These are phyloP conservation scores for Panurus biarmicus DNA, from an alignment of 2,113 vertebrate genomes.

Conservation along the genomic window DNA sequence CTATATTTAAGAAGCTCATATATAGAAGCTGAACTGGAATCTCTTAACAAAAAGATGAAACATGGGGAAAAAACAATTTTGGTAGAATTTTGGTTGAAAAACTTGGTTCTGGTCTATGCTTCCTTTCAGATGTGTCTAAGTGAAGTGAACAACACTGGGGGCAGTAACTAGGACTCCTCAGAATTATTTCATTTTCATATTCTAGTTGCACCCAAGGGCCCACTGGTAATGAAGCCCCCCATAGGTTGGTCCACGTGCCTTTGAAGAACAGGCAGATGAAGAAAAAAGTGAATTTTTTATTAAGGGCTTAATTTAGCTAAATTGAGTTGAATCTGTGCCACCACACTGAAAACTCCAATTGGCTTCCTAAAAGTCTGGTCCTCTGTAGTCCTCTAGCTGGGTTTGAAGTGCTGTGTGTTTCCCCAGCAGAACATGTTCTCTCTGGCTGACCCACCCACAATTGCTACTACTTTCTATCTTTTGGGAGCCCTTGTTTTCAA, in stretches of 20 bases:
- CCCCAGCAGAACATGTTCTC: not conserved
- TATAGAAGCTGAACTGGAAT: not conserved
- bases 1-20: not conserved
- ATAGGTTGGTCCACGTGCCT: not conserved
- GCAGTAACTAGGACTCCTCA: not conserved
- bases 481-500: not conserved
- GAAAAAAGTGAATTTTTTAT: conserved; percentile 54
- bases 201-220: not conserved
- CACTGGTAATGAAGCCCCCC: not conserved
- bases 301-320: conserved; percentile 25
- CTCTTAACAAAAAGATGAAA: not conserved
- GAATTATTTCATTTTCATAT: not conserved
- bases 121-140: not conserved
- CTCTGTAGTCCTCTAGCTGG: not conserved
- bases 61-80: not conserved
- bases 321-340: not conserved
- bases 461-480: not conserved
- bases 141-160: not conserved
- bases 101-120: not conserved
- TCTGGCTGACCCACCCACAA: not conserved
- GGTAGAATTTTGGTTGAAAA: not conserved
- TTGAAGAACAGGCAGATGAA: conserved; percentile 2
- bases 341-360: not conserved
- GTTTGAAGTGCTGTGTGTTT: not conserved
- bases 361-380: not conserved